Evolutionary conservation across 2,113 vertebrate species (phyloP).

Genomic region (Sciurus niger): DNA sequence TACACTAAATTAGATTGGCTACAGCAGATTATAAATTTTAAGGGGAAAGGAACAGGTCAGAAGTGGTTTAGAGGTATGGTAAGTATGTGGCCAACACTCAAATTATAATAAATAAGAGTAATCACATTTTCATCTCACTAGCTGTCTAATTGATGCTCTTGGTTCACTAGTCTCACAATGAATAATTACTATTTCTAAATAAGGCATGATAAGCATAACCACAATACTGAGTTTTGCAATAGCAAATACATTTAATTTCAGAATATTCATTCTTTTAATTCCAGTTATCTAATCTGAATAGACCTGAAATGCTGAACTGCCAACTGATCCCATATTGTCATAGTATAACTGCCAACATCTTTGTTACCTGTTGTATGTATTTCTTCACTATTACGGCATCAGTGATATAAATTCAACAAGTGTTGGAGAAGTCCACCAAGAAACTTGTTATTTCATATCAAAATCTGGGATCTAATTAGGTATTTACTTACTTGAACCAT

Average conservation of each 20-base stretch:
- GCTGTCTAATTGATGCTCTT: slow-evolving; percentile 5
- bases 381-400: not conserved
- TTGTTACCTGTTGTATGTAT: not conserved
- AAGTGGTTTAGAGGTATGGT: not conserved
- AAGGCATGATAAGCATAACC: not conserved
- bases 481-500: slow-evolving; percentile 66
- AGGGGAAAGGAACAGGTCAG: slow-evolving; percentile 26
- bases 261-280: slow-evolving; percentile 53
- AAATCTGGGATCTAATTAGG: slow-evolving; percentile 28
- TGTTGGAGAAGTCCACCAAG: not conserved
- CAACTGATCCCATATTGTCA: slow-evolving; percentile 1
- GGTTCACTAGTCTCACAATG: not conserved
- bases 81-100: not conserved
- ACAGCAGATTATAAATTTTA: slow-evolving; percentile 47
- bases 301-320: not conserved
- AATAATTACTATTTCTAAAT: slow-evolving; percentile 58
- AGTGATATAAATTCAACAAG: not conserved
- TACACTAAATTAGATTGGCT: slow-evolving; percentile 12
- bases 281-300: not conserved
- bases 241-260: slow-evolving; percentile 53
- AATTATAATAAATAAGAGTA: slow-evolving; percentile 19
- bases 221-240: slow-evolving; percentile 25
- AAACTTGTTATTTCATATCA: slow-evolving; percentile 61
- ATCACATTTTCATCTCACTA: not conserved
- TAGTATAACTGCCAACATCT: not conserved